Percentiles rank a stretch among this genome's conserved stretches.
These are phyloP conservation scores for Harmothoe impar DNA, from an alignment of 2,888 invertebrate species.

Conservation along the genomic window DNA sequence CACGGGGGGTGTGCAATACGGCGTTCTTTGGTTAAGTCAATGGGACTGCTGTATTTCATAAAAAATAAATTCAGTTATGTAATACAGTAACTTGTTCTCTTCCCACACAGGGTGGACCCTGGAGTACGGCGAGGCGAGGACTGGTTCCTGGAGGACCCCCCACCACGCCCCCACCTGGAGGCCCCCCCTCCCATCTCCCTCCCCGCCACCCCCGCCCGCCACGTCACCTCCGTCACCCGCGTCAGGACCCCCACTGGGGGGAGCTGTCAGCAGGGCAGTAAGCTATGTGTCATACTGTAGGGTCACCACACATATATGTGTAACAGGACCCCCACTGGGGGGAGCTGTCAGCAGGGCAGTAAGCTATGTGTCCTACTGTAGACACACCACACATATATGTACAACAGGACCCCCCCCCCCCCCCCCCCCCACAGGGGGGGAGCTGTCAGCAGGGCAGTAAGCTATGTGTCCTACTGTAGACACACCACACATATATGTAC, in stretches of 20 bases:
- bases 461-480: conserved; percentile 60
- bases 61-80: no score
- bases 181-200: conserved; percentile 72
- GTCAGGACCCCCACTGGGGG: conserved; percentile 76
- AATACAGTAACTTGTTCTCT: no score
- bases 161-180: conserved; percentile 75
- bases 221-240: conserved; percentile 74
- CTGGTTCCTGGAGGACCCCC: conserved; percentile 71
- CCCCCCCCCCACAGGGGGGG: no score
- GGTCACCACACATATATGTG: conserved; percentile 74
- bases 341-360: conserved; percentile 76
- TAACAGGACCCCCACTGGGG: conserved; percentile 75
- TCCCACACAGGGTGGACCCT: not conserved
- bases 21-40: no score
- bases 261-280: conserved; percentile 76
- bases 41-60: no score
- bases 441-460: conserved; percentile 76
- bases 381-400: no score
- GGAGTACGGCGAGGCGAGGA: conserved; percentile 40
- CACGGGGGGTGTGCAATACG: no score
- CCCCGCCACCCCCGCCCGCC: conserved; percentile 72
- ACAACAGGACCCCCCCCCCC: no score
- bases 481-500: no score
- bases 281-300: conserved; percentile 58
- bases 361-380: conserved; percentile 61